Evolutionary conservation across 2,797 vertebrate species (phyloP), one percentile per base, ranked within the genome.

Genomic region (Gallinago solitaria): DNA sequence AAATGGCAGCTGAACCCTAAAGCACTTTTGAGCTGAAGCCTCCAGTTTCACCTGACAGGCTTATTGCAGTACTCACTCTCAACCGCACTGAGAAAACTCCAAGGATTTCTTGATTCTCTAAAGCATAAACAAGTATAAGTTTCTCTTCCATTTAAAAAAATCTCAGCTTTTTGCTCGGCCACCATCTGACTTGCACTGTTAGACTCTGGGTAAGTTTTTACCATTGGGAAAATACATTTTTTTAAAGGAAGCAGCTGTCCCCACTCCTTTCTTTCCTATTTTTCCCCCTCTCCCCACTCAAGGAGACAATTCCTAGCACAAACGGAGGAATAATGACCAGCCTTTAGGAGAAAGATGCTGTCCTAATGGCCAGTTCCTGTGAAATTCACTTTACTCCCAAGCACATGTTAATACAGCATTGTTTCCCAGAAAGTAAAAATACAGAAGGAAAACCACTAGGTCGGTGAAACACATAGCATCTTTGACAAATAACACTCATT

Each of bases 31-130:
- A 94, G 90, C 68, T 2, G 4, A 69, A 89, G 74, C 75, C 64
- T 97, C 69, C 93, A 75, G 83, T 90, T 95, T 95, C 83, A 90
- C 83, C 89, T 96, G 86, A 85, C 83, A 96, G 87, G 76, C 77
- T 97, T 97, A 77, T 89, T 96, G 94, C 87, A 82, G 93, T 83
- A 84, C 87, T 89, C 90, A 89, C 73, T 96, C 87, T 67, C 70
- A 90, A 89, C 65, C 69, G 63, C 82, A 64, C 80, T 93, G 92
- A 94, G 91, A 96, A 97, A 97, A 96, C 93, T 95, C 96, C 91
- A 97, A 97, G 95, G 94, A 97, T 95, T 97, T 96, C 90, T 91
- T 11, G 18, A 78, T 90, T 96, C 94, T 97, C 90, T 83, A 89
- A 95, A 94, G 92, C 96, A 96, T 47, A 74, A 97, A 87, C 50